These are phyloP conservation scores for Anadara kagoshimensis DNA, from an alignment of 1,140 invertebrate species.

Conservation along the genomic window DNA sequence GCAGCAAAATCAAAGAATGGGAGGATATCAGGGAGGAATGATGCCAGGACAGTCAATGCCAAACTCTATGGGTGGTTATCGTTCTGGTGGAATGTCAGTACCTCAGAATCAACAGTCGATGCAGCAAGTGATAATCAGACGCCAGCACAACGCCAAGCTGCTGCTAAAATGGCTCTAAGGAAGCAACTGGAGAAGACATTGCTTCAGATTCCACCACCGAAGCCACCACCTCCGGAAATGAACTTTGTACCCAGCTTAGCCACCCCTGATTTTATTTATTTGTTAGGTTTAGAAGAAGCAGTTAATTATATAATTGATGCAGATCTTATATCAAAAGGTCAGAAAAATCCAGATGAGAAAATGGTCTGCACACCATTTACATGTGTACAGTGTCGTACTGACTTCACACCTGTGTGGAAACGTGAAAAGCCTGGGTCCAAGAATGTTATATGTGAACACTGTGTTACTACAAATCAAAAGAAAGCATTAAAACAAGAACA, in stretches of 20 bases:
- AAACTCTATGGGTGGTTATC: constrained; percentile 54
- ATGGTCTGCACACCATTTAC: constrained; percentile 82
- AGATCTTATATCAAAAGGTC: constrained; percentile 73
- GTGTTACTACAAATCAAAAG: constrained; percentile 98
- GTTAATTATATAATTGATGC: constrained; percentile 92
- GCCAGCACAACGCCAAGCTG: constrained; percentile 94
- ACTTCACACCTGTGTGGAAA: constrained; percentile 99
- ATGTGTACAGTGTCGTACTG: constrained; percentile 97
- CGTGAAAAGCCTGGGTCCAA: constrained; percentile 85
- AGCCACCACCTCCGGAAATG: constrained; percentile 98
- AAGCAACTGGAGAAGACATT: constrained; percentile 98
- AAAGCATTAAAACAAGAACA: constrained; percentile 98
- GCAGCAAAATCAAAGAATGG: constrained; percentile 17
- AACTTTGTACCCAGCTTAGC: constrained; percentile 96
- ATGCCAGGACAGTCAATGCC: constrained; percentile 63
- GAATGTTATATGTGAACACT: constrained; percentile 96
- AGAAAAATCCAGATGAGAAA: constrained; percentile 68
- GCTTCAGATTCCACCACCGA: constrained; percentile 96
- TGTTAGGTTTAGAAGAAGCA: constrained; percentile 96
- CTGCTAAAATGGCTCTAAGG: constrained; percentile 95
- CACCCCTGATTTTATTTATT: constrained; percentile 97
- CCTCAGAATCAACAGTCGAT: constrained; percentile 33
- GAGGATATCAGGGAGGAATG: constrained; percentile 11
- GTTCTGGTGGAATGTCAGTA: constrained; percentile 26
- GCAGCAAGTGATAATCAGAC: constrained; percentile 78